Base-by-base conservation (phyloP, 2,797 vertebrate genomes). In the Cynopterus sphinx region DNA sequence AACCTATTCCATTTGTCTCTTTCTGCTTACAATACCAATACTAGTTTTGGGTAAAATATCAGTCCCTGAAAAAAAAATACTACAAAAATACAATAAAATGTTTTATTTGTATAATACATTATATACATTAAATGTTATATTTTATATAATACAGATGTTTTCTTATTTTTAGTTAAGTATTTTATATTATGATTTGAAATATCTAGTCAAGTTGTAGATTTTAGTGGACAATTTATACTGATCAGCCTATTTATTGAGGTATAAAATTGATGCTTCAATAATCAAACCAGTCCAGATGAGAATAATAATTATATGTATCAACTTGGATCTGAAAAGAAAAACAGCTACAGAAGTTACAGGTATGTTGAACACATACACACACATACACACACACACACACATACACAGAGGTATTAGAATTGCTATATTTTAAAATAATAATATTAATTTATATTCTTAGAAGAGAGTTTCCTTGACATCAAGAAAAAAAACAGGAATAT, bases 401-500 rank as follows among this genome's bases (percentile, higher is more conserved):
- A 36, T 43, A 43, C 55, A 49, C 12, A 49, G 12, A 49, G 10
- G 7, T 51, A 46, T 78, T 78, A 83, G 53, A 91, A 70, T 43
- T 86, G 28, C 24, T 87, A 28, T 61, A 43, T 74, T 86, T 92
- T 75, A 59, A 93, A 95, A 90, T 67, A 91, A 83, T 39, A 57
- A 91, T n/a, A 59, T 61, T 81, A 87, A 28, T 24, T 65, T 78
- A 41, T 82, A 82, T 17, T 92, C 43, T 85, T 9, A 26, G 74
- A 59, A 88, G 65, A 36, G 3, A 71, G 26, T 13, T 11, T 49
- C 39, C 91, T 63, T 83, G 46, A 53, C 31, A 61, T 74, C 17
- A 94, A 26, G 63, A 78, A 92, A 96, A 95, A 67, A 51, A n/a
- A n/a, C 15, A 59, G 2, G 43, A 91, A 75, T 70, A 55, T 41